Evolutionary conservation across 2,797 vertebrate genomes (phyloP).

Genomic region (Antrozous pallidus): DNA sequence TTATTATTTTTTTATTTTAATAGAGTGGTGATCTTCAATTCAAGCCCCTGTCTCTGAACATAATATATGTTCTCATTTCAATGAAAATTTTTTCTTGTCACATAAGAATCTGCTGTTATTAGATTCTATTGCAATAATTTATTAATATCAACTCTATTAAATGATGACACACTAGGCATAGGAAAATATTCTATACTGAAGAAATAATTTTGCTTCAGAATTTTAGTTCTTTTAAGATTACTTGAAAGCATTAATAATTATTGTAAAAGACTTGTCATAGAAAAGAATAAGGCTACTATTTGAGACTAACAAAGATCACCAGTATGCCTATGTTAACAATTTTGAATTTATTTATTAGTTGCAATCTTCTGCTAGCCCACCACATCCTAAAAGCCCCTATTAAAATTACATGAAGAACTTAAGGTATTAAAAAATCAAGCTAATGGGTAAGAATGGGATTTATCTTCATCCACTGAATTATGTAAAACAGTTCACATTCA

Average conservation of each 20-base stretch:
- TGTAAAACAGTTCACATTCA: slow-evolving; percentile 16
- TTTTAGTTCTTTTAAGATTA: slow-evolving; percentile 60
- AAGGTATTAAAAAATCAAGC: slow-evolving; percentile 57
- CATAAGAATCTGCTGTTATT: slow-evolving; percentile 78
- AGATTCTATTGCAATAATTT: slow-evolving; percentile 78
- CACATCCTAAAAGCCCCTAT: slow-evolving; percentile 60
- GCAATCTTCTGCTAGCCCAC: slow-evolving; percentile 51
- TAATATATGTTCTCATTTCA: slow-evolving; percentile 80
- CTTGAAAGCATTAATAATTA: slow-evolving; percentile 54
- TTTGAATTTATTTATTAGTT: slow-evolving; percentile 63
- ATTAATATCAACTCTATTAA: slow-evolving; percentile 80
- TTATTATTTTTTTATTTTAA: slow-evolving; percentile 82
- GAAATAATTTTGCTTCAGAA: slow-evolving; percentile 43
- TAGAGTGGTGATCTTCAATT: slow-evolving; percentile 79
- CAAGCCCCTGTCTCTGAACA: slow-evolving; percentile 78
- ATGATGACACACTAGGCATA: slow-evolving; percentile 65
- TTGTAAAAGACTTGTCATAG: slow-evolving; percentile 47
- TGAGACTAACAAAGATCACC: slow-evolving; percentile 53
- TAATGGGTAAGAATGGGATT: slow-evolving; percentile 60
- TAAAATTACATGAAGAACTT: slow-evolving; percentile 62
- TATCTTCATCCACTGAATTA: slow-evolving; percentile 53
- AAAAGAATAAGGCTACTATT: slow-evolving; percentile 53
- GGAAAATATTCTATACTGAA: slow-evolving; percentile 40
- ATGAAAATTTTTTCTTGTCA: slow-evolving; percentile 81
- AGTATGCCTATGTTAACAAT: slow-evolving; percentile 29